phyloP scores from a whole-genome alignment of 2,113 vertebrate species.

The Datnioides undecimradiatus region DNA sequence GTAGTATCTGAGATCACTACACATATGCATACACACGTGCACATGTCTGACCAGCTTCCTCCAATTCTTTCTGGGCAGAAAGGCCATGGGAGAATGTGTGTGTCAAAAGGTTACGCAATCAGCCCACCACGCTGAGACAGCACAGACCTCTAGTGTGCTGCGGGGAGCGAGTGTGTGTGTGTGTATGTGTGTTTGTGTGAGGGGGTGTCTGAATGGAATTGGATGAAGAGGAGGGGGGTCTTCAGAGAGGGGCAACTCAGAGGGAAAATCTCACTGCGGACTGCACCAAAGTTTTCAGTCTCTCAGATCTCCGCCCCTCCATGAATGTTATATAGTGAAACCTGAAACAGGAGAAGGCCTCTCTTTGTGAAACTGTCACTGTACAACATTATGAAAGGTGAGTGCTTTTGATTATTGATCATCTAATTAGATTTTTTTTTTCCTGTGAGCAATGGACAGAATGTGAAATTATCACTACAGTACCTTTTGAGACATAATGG shows the following conservation, averaged over 20 bases:
- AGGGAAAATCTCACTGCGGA: constrained; percentile 65
- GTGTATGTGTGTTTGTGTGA: constrained; percentile 29
- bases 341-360: constrained; percentile 49
- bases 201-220: constrained; percentile 72
- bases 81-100: constrained; percentile 72
- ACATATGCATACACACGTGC: neutral
- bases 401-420: constrained; percentile 49
- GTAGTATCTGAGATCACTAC: neutral
- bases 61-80: constrained; percentile 37
- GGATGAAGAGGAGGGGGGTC: constrained; percentile 39
- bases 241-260: constrained; percentile 59
- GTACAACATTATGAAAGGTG: constrained; percentile 76
- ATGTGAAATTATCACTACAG: neutral
- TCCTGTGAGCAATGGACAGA: neutral
- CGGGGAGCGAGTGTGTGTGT: constrained; percentile 42
- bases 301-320: constrained; percentile 62
- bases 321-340: constrained; percentile 67
- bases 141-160: constrained; percentile 80
- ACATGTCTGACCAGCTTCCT: constrained; percentile 27
- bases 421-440: neutral
- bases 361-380: constrained; percentile 35
- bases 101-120: constrained; percentile 84
- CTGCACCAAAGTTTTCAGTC: constrained; percentile 65
- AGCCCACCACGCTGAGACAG: constrained; percentile 71
- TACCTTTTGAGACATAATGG: neutral